Conservation (phyloP, 1,140 invertebrate genomes). For the Odontomachus brunneus region DNA sequence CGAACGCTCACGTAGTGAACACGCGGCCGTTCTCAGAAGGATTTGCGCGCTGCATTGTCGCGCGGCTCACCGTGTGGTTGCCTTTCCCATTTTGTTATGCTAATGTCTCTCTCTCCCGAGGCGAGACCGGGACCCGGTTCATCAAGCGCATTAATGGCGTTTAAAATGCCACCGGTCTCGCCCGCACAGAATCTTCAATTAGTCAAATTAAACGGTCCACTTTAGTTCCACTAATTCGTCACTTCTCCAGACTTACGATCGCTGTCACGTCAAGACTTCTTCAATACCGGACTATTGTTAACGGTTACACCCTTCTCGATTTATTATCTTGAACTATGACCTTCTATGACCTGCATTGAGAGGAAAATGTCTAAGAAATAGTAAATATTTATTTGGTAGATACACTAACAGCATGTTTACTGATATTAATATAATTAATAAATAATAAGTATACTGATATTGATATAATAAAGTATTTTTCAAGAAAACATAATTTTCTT, state of each 20-base stretch:
- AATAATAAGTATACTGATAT: too few relatives aligned
- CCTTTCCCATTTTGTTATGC: slow-evolving; percentile 45
- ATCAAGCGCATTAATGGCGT: slow-evolving; percentile 43
- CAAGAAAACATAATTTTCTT: too few relatives aligned
- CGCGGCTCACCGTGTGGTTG: not conserved
- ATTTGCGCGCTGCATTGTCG: slow-evolving; percentile 20
- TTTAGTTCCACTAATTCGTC: slow-evolving; percentile 36
- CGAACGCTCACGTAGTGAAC: not conserved
- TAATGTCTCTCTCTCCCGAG: slow-evolving; percentile 7
- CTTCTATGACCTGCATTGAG: too few relatives aligned
- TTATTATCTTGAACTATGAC: too few relatives aligned
- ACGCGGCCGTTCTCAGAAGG: slow-evolving; percentile 7
- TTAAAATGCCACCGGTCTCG: slow-evolving; percentile 50
- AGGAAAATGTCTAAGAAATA: too few relatives aligned
- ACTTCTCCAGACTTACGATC: not conserved
- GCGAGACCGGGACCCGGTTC: not conserved
- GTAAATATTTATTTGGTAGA: too few relatives aligned
- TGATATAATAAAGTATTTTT: too few relatives aligned
- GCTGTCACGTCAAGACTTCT: not conserved
- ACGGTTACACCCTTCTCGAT: too few relatives aligned
- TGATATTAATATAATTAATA: too few relatives aligned
- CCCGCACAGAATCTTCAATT: slow-evolving; percentile 30
- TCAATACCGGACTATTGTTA: not conserved
- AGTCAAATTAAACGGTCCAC: slow-evolving; percentile 54
- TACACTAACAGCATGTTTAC: too few relatives aligned